Base-by-base conservation (phyloP, 2,113 vertebrate genomes). In the Carassius gibelio region DNA sequence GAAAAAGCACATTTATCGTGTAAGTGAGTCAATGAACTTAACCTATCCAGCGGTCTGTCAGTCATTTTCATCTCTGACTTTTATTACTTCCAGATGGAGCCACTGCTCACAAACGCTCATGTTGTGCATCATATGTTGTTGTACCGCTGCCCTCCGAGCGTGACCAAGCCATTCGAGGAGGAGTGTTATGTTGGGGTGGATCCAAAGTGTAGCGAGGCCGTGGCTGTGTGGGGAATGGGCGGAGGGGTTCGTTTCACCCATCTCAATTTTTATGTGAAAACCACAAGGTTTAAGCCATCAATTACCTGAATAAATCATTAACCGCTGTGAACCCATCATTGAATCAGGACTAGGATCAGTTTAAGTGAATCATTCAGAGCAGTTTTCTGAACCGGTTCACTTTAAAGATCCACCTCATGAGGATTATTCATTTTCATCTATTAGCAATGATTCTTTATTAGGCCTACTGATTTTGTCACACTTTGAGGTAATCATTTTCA, bases 1-100 rank as follows among this genome's bases (percentile, higher is more conserved):
- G 83, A 96, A 96, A 52, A 91, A 96, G 84, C 95, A 95, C 15
- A 92, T 97, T 84, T 94, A 94, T 90, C 93, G 91, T 93, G 96
- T 96, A 30, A 30, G 30, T 30, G 30, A 66, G 62, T 66, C 92
- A 11, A 30, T 76, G 2, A 30, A 4, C 38, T 5, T 42, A 5
- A 42, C 34, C 7, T 38, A 36, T 68, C 36, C 30, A 30, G 30
- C 30, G 2, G 30, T 2, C 30, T 6, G 42, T 45, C 42, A 45
- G 34, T 8, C 2, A 42, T 78, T 15, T 45, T 5, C 34, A 8
- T 9, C 34, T 55, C 0, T 38, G 38, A 66, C 8, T 79, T 69
- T 8, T 21, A 50, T 72, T 14, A 61, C 36, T 69, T 26, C 17
- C 88, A 96, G 96, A 92, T 96, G 8, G 93, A 95, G 23, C 94